phyloP scores from a whole-genome alignment of 2,888 invertebrate genomes.

The Agriopis marginaria region DNA sequence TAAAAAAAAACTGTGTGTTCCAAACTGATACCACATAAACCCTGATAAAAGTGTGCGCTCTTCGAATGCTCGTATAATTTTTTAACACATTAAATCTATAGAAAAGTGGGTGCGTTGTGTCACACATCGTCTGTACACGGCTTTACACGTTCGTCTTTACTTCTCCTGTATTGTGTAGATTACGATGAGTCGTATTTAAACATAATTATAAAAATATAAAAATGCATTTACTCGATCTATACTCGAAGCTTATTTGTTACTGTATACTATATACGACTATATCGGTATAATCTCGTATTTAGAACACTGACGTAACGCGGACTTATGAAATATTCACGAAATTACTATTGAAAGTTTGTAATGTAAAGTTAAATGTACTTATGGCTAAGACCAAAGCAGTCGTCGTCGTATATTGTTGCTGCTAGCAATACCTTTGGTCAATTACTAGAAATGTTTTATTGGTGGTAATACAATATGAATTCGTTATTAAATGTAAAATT shows the following conservation, averaged over 20 bases:
- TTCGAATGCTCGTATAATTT: background rate
- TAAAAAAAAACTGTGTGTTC: no score
- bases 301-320: constrained; percentile 56
- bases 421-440: constrained; percentile 84
- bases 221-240: constrained; percentile 71
- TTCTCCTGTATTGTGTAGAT: constrained; percentile 63
- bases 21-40: no score
- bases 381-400: constrained; percentile 80
- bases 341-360: constrained; percentile 62
- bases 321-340: constrained; percentile 59
- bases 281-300: constrained; percentile 60
- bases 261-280: constrained; percentile 64
- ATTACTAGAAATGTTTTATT: constrained; percentile 82
- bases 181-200: constrained; percentile 60
- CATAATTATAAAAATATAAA: constrained; percentile 39
- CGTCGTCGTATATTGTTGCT: constrained; percentile 75
- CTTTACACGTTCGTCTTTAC: constrained; percentile 49
- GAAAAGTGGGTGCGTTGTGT: background rate
- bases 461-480: constrained; percentile 71
- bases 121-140: constrained; percentile 6
- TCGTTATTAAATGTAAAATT: constrained; percentile 71
- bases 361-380: constrained; percentile 75
- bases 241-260: constrained; percentile 69
- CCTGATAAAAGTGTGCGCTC: background rate
- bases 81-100: background rate